Base-by-base conservation (phyloP, 2,113 vertebrate species). In the Odontesthes bonariensis region DNA sequence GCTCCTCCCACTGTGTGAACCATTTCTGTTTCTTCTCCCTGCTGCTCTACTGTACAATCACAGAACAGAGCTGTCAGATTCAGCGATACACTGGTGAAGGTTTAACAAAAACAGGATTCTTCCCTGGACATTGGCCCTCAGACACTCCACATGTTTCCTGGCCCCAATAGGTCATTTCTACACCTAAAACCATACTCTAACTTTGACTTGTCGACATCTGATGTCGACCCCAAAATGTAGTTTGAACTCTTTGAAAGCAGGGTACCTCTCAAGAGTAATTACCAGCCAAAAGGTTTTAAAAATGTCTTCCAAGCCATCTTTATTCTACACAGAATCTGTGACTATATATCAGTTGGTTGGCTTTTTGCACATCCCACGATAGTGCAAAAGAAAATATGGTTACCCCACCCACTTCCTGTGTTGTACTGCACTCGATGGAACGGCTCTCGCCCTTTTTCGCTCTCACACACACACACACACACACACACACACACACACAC, bases 41-140 rank as follows among this genome's bases (percentile, higher is more conserved):
- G 42, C 16, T 70, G 77, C 49, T 81, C 27, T 8, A 33, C 2
- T 22, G 47, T 46, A 68, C 66, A 82, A 54, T 62, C 62, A 83
- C 42, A 67, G 33, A 73, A 74, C 32, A 52, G 57, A 44, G 22
- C 23, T 2, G 17, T 3, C 16, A 53, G 65, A 75, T 35, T 75
- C 40, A 68, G 58, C 61, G 52, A 79, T 12, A 22, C 10, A 46
- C 11, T 19, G 56, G 32, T 53, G n/a, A 32, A 46, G 55, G 65
- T 83, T 78, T 31, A 62, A 79, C 71, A 87, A 84, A 79, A 88
- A 86, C 78, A 76, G 82, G 78, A 84, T 83, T 73, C 82, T 71
- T 40, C 70, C 53, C 49, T 66, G 81, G 74, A 64, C 68, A 56
- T 65, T 58, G 62, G 69, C 70, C 49, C 63, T 63, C 23, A 71